These are phyloP conservation scores for Darwinula stevensoni DNA, from an alignment of 2,888 invertebrate species.

Conservation along the genomic window DNA sequence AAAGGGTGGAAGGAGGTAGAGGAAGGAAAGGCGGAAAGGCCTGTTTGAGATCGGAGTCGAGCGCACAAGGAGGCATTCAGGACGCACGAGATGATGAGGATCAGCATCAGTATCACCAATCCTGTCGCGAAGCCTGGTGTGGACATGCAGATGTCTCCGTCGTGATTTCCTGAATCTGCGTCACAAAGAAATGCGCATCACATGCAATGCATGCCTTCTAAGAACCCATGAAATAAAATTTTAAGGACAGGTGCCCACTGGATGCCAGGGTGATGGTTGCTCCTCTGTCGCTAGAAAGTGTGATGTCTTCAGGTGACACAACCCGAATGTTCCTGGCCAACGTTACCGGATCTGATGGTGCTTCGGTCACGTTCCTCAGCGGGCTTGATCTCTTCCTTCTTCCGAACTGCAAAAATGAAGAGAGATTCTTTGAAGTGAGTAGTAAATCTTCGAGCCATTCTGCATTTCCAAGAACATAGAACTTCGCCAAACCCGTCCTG, in stretches of 20 bases:
- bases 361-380: conserved; percentile 18
- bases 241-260: no score
- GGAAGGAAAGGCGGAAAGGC: no score
- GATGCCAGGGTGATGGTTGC: no score
- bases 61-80: conserved; percentile 24
- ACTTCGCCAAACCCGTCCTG: no score
- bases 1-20: no score
- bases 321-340: conserved; percentile 33
- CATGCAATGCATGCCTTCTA: no score
- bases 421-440: no score
- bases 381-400: neutral
- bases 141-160: conserved; percentile 28
- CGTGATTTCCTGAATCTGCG: conserved; percentile 6
- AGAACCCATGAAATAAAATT: no score
- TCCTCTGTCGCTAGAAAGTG: conserved; percentile 11
- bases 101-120: conserved; percentile 25
- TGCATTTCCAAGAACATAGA: no score
- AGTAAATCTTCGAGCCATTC: no score
- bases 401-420: neutral
- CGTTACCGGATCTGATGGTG: conserved; percentile 23
- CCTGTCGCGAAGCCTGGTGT: conserved; percentile 29
- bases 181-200: no score
- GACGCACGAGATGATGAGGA: conserved; percentile 26
- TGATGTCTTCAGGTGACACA: conserved; percentile 34
- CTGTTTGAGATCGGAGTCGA: no score